Evolutionary conservation across 2,113 vertebrate species (phyloP).

Genomic region (Catharus minimus): DNA sequence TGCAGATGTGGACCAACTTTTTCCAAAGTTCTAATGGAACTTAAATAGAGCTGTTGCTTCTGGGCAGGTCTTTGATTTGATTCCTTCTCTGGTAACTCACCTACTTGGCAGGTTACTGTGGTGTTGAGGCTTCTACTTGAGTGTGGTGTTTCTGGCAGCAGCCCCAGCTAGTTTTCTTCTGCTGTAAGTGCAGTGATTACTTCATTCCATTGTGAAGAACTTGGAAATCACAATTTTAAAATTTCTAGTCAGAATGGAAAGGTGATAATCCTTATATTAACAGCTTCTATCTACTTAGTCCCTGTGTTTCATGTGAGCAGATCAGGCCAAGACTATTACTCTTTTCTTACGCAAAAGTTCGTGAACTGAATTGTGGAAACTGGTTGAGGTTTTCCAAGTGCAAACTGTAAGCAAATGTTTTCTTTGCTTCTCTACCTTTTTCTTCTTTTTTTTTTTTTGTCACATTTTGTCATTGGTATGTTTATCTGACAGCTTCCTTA

Average conservation of each 20-base stretch:
- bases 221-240: not conserved
- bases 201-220: not conserved
- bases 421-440: not conserved
- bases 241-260: not conserved
- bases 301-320: fast-evolving
- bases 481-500: not conserved
- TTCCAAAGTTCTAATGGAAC: not conserved
- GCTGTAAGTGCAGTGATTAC: not conserved
- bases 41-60: not conserved
- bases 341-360: not conserved
- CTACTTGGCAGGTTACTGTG: not conserved
- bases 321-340: not conserved
- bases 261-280: not conserved
- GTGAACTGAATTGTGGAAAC: not conserved
- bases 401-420: constrained; percentile 13
- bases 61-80: not conserved
- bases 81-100: not conserved
- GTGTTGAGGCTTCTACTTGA: not conserved
- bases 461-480: not conserved
- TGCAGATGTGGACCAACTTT: not conserved
- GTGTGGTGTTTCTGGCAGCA: not conserved
- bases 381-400: not conserved
- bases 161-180: not conserved
- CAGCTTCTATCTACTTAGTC: not conserved
- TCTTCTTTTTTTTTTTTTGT: not conserved